Conservation (phyloP, 2,113 vertebrate genomes). For the Telmatochromis brichardi region DNA sequence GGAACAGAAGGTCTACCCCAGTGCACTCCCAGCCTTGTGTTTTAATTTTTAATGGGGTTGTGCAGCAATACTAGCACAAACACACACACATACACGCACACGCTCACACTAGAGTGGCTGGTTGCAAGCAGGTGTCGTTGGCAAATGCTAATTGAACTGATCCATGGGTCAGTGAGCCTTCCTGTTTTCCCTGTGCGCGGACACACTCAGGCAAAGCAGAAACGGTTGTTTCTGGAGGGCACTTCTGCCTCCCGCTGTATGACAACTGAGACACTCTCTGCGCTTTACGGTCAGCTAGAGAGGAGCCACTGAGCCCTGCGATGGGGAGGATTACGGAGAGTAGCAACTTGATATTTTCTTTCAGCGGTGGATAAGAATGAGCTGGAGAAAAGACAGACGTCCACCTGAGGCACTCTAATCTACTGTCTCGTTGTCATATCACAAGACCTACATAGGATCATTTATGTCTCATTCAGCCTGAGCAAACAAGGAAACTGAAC, state of each 20-base stretch:
- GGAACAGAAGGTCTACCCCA: conserved; percentile 61
- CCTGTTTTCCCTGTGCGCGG: conserved; percentile 41
- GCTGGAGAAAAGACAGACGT: background rate
- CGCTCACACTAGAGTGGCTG: background rate
- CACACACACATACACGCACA: conserved; percentile 2
- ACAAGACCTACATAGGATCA: background rate
- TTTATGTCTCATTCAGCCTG: background rate
- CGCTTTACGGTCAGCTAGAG: background rate
- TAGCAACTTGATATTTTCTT: background rate
- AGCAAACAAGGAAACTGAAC: background rate
- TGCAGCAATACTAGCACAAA: conserved; percentile 69
- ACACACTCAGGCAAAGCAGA: conserved; percentile 42
- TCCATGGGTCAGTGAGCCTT: conserved; percentile 71
- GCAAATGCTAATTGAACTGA: conserved; percentile 73
- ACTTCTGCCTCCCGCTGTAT: background rate
- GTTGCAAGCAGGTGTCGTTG: conserved; percentile 70
- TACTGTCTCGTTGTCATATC: background rate
- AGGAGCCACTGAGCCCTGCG: background rate
- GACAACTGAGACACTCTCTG: background rate
- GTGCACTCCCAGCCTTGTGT: conserved; percentile 63
- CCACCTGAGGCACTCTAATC: background rate
- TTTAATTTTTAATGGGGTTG: conserved; percentile 77
- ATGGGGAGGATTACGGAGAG: background rate
- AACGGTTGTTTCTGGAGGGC: conserved; percentile 11
- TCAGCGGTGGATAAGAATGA: background rate